Evolutionary conservation across 1,140 invertebrate genomes (phyloP), one percentile per base, ranked within the genome.

Genomic region (Vanessa atalanta): DNA sequence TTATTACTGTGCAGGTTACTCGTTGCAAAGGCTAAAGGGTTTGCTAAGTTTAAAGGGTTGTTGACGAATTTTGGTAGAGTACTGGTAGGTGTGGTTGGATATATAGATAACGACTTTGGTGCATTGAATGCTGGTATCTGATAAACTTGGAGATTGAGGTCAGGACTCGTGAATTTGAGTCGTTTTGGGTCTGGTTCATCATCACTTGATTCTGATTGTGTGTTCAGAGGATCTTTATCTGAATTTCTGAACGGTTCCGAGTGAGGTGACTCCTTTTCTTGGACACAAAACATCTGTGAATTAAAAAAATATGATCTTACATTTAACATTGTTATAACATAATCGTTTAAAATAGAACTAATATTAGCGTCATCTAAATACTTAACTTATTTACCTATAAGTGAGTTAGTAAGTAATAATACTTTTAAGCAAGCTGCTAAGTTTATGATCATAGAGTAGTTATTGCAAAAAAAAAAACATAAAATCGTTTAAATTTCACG

Each of bases 271-370:
- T 91, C 88, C 0, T 80, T 81, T 71, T 92, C 89, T 87, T 92
- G 90, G 12, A 92, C 63, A 67, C 90, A 92, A 70, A 91, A 91
- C 90, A 92, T 92, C 90, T 92, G 88, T 23, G 87, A 88, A 48
- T 31, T n/a, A 47, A 5, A 43, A 53, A 16, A 37, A 66, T 12
- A 53, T 4, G n/a, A 16, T 16, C 7, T 16, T 16, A 53, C 6
- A n/a, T 16, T 4, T 20, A n/a, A n/a, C 4, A 2, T 53, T 14
- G 48, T 13, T 4, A 14, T 50, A 14, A 14, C 9, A 50, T 50
- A 50, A 12, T 15, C 2, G 4, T 43, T 43, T 43, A 9, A 43
- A 43, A 9, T 11, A 43, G 37, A 43, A 43, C 3, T 5, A 43
- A 43, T 43, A 5, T 43, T 8, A 43, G 9, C 37, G 9, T 43